These are phyloP conservation scores for Merluccius polli DNA, from an alignment of 2,797 vertebrate species.

Conservation along the genomic window DNA sequence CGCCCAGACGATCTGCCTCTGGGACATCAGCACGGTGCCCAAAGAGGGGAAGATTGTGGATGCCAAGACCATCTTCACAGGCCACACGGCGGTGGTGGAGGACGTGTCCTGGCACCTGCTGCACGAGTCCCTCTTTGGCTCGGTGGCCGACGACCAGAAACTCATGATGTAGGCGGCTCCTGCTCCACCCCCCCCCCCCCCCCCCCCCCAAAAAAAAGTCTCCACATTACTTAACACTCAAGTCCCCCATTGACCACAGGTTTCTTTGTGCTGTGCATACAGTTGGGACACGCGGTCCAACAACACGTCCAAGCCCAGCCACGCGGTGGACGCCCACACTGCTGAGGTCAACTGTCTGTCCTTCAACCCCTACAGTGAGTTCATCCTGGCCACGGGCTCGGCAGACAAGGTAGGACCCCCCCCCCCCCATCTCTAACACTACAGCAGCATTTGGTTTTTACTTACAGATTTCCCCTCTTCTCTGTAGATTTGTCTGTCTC, in stretches of 20 bases:
- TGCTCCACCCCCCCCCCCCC: neutral
- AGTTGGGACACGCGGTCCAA: conserved; percentile 98
- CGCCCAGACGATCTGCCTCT: conserved; percentile 90
- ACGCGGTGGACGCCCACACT: conserved; percentile 95
- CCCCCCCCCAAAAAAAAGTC: neutral
- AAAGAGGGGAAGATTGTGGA: conserved; percentile 97
- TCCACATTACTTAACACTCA: neutral
- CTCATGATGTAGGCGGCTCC: conserved; percentile 89
- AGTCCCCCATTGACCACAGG: conserved; percentile 20
- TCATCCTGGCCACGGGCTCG: conserved; percentile 94
- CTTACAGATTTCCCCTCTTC: neutral
- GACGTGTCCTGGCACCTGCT: conserved; percentile 97
- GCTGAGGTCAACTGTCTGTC: conserved; percentile 98
- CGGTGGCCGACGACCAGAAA: conserved; percentile 96
- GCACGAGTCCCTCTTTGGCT: conserved; percentile 94
- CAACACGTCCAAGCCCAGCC: conserved; percentile 97
- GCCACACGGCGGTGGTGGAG: conserved; percentile 95
- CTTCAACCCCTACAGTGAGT: conserved; percentile 97
- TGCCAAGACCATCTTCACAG: conserved; percentile 97
- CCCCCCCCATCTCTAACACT: neutral
- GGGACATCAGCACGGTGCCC: conserved; percentile 96
- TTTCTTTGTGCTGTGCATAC: conserved; percentile 32
- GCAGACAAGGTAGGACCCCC: conserved; percentile 84
- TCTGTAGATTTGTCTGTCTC: conserved; percentile 25
- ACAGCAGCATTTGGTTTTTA: neutral